Evolutionary conservation across 2,113 vertebrate genomes (phyloP), one percentile per base, ranked within the genome.

Genomic region (Sarotherodon lohbergeri): DNA sequence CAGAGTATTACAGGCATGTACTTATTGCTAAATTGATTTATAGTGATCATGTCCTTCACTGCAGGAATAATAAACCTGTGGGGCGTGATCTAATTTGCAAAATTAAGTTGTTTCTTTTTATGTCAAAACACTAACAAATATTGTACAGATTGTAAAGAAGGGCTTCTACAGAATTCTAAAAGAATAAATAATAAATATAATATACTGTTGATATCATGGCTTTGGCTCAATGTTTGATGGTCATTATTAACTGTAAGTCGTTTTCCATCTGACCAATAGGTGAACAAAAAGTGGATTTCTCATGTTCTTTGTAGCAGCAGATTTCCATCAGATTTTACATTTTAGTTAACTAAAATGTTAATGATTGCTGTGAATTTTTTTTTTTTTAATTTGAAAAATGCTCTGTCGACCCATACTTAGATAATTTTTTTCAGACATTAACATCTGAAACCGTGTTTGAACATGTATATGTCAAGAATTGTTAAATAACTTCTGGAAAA

Each of bases 201-300:
- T 43, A 71, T 43, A 2, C 12, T 43, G 7, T 71, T 43, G 16
- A 71, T 9, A 41, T 7, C 12, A 24, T 9, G n/a, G 7, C 39
- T 71, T 24, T 24, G 39, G n/a, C n/a, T 71, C n/a, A 43, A 8
- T 43, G 36, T 36, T 43, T 24, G 66, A 16, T 9, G 36, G n/a
- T 24, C 63, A 68, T 68, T 22, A 8, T 2, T 66, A 12, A 13
- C 10, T 9, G 16, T 16, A 24, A 14, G 36, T 71, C 4, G 0
- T 9, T 14, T 43, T 71, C 4, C 66, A 71, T 71, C 12, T 41
- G 7, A 22, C 66, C 66, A 71, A 71, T 24, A n/a, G 9, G 4
- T 43, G 14, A 24, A 71, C 17, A 5, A 52, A 16, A 4, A 24
- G 12, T 9, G 66, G 36, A 71, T 24, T 16, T 43, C 66, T 43